Percentiles rank a stretch among this genome's conserved stretches.
These are phyloP conservation scores for Dromiciops gliroides DNA, from an alignment of 2,113 vertebrate species.

Conservation along the genomic window DNA sequence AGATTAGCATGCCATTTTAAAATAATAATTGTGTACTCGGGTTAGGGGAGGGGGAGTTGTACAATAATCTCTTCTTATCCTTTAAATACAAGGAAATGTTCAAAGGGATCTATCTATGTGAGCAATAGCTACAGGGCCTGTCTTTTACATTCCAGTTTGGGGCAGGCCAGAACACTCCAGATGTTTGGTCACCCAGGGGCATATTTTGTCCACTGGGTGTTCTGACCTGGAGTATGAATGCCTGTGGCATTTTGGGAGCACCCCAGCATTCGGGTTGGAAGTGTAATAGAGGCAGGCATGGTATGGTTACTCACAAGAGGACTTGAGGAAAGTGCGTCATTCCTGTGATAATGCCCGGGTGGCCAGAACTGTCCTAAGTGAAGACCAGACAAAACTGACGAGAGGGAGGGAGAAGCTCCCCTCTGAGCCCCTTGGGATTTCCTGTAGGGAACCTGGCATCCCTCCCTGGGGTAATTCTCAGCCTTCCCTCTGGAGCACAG, in stretches of 20 bases:
- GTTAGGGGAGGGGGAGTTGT: background rate
- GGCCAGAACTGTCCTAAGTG: background rate
- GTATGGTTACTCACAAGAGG: fast-evolving
- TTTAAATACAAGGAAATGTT: background rate
- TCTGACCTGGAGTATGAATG: background rate
- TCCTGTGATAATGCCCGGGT: background rate
- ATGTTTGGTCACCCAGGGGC: background rate
- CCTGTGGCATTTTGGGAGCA: no score
- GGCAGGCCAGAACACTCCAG: background rate
- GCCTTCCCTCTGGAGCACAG: background rate
- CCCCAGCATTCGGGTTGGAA: background rate
- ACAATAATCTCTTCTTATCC: background rate
- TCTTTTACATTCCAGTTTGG: background rate
- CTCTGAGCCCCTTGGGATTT: background rate
- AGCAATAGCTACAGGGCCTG: background rate
- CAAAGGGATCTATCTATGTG: background rate
- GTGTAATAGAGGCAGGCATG: background rate
- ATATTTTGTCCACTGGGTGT: background rate
- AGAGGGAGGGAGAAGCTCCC: background rate
- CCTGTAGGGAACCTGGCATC: background rate
- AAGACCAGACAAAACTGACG: background rate
- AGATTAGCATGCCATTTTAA: background rate
- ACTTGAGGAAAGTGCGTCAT: background rate
- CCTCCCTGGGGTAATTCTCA: background rate
- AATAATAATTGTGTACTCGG: background rate